Evolutionary conservation across 2,113 vertebrate genomes (phyloP).

Genomic region (Callaeas wilsoni): DNA sequence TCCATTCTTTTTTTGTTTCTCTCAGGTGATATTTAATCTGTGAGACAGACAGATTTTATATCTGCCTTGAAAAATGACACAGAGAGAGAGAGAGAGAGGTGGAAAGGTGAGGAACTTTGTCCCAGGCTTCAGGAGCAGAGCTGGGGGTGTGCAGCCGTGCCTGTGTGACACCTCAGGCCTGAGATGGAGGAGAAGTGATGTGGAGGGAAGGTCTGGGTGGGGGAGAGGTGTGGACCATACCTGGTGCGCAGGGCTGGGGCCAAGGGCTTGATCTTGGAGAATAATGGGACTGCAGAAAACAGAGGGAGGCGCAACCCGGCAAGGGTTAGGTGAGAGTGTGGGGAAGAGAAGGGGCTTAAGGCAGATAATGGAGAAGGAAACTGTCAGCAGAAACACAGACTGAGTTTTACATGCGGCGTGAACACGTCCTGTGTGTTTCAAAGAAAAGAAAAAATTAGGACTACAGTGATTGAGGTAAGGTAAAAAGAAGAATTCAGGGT

Average conservation of each 20-base stretch:
- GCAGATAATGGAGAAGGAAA: background rate
- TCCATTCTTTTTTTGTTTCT: background rate
- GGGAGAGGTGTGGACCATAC: background rate
- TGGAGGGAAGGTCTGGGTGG: background rate
- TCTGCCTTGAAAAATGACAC: background rate
- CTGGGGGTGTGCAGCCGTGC: accelerated
- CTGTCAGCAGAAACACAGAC: background rate
- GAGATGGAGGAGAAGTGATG: background rate
- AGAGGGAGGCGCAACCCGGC: background rate
- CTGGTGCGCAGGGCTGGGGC: background rate
- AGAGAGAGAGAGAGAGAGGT: background rate
- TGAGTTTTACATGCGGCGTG: background rate
- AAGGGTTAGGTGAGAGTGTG: background rate
- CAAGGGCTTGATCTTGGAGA: background rate
- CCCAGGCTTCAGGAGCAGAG: background rate
- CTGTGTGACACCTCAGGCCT: background rate
- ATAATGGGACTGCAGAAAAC: background rate
- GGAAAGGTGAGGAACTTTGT: background rate
- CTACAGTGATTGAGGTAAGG: background rate
- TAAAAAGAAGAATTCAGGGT: background rate
- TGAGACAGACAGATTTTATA: background rate
- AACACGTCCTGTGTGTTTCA: background rate
- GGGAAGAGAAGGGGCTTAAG: background rate
- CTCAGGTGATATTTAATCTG: background rate
- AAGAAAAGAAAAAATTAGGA: background rate